Base-by-base conservation (phyloP, 2,113 vertebrate genomes). In the pig (Sus scrofa) region DNA sequence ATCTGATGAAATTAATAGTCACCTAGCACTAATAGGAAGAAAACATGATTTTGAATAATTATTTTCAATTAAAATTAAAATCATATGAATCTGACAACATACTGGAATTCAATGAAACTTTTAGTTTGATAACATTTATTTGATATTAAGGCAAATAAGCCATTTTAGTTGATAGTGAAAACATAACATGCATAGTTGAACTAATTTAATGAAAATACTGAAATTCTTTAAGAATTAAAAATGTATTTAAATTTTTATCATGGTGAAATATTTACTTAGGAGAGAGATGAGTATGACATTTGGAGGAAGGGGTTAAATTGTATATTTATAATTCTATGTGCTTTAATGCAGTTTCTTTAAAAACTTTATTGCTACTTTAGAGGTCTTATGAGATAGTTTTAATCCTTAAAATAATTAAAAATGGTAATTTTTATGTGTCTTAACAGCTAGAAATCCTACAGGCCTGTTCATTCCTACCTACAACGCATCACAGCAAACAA, bases 401-500 rank as follows among this genome's bases (percentile, higher is more conserved):
- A 60, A 94, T 71, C 2, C 70, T 97, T 96, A 96, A n/a, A 50
- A 86, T 93, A 95, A 90, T 60, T 71, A 37, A 20, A 82, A 97
- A 91, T 93, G n/a, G 50, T 95, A n/a, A 86, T 44, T 44, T 44
- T 44, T 44, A 44, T 1, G 20, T 82, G 50, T 54, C 26, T 93
- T 82, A 93, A 54, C 39, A 95, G 34, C 39, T 58, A 70, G n/a
- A 96, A 97, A 96, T 73, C 78, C 74, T 95, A 58, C 37, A 96
- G 50, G 32, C 96, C n/a, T 98, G 16, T 50, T 94, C n/a, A 65
- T 79, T 92, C 30, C 32, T 94, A 94, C 74, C 24, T 32, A 95
- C 30, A 93, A 67, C 12, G 6, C 75, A 86, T 52, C 16, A 94
- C 4, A 65, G 56, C 71, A 98, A 98, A 97, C 30, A 97, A 96